phyloP scores from a whole-genome alignment of 2,888 invertebrate genomes.

The Cancer borealis region DNA sequence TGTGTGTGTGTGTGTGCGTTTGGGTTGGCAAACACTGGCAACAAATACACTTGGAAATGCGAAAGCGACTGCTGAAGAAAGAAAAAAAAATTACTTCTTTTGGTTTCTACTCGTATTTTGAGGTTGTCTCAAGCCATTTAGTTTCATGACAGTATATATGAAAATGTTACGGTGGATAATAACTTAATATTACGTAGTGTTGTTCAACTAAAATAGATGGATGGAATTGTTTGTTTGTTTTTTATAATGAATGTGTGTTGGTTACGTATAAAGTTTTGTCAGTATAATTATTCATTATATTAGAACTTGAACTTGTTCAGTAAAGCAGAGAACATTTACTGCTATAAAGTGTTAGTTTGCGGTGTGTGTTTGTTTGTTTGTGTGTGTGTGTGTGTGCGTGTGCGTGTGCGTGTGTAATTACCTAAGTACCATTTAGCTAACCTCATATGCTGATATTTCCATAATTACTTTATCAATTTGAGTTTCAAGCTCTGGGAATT shows the following conservation, averaged over 20 bases:
- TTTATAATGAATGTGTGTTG: background rate
- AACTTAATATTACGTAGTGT: too few relatives aligned
- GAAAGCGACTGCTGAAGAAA: background rate
- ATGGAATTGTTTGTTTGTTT: background rate
- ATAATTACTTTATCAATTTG: background rate
- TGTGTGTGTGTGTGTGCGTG: background rate
- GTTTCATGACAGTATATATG: background rate
- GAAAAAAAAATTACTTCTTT: slow-evolving; percentile 5
- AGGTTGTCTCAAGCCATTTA: background rate
- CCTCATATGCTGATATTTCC: background rate
- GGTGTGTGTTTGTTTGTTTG: too few relatives aligned
- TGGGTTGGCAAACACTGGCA: background rate
- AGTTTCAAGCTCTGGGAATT: background rate
- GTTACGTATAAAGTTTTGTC: background rate
- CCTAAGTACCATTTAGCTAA: background rate
- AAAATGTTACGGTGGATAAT: too few relatives aligned
- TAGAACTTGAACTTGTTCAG: background rate
- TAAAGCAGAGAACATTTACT: background rate
- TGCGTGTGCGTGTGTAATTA: background rate
- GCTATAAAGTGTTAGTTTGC: too few relatives aligned
- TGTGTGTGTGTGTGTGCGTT: slow-evolving; percentile 13
- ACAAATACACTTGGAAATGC: background rate
- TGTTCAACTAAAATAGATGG: background rate
- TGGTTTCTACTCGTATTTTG: background rate
- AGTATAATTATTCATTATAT: background rate